These are phyloP conservation scores for Tangachromis dhanisi DNA, from an alignment of 2,113 vertebrate species.

Conservation along the genomic window DNA sequence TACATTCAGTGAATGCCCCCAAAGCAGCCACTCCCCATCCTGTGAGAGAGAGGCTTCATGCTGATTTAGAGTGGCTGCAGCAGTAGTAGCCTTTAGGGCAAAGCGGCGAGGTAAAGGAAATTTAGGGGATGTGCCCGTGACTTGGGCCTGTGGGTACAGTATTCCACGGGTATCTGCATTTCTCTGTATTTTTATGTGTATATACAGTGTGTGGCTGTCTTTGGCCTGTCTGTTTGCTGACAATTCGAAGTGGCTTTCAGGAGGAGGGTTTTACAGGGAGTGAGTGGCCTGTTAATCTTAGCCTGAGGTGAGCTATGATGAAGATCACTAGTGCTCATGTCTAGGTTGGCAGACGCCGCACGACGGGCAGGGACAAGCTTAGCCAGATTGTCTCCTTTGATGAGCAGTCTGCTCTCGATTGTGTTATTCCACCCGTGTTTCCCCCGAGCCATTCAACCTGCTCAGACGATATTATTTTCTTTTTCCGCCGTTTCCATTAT, in stretches of 20 bases:
- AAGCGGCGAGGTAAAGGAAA: not conserved
- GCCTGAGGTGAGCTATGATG: slow-evolving; percentile 62
- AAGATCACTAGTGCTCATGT: slow-evolving; percentile 58
- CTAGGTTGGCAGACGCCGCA: slow-evolving; percentile 36
- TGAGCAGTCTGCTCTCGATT: slow-evolving; percentile 58
- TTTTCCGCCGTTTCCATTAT: slow-evolving; percentile 47
- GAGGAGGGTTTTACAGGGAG: slow-evolving; percentile 37
- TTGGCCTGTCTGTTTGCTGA: not conserved
- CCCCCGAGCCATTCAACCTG: slow-evolving; percentile 54
- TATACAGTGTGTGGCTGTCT: not conserved
- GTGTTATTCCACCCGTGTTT: slow-evolving; percentile 50
- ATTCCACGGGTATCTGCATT: not conserved
- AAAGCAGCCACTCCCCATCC: not conserved
- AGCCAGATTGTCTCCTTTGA: slow-evolving; percentile 61
- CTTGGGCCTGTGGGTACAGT: not conserved
- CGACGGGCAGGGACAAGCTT: slow-evolving; percentile 47
- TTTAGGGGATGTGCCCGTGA: not conserved
- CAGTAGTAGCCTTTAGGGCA: not conserved
- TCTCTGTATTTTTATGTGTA: not conserved
- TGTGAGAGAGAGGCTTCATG: not conserved
- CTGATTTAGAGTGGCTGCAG: not conserved
- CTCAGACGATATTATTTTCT: slow-evolving; percentile 48
- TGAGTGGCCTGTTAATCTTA: slow-evolving; percentile 62
- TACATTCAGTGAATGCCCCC: slow-evolving; percentile 8
- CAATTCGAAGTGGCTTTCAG: slow-evolving; percentile 15